These are phyloP conservation scores for Desmophyllum pertusum DNA, from an alignment of 92 coral and sea anemone genomes.

Conservation along the genomic window DNA sequence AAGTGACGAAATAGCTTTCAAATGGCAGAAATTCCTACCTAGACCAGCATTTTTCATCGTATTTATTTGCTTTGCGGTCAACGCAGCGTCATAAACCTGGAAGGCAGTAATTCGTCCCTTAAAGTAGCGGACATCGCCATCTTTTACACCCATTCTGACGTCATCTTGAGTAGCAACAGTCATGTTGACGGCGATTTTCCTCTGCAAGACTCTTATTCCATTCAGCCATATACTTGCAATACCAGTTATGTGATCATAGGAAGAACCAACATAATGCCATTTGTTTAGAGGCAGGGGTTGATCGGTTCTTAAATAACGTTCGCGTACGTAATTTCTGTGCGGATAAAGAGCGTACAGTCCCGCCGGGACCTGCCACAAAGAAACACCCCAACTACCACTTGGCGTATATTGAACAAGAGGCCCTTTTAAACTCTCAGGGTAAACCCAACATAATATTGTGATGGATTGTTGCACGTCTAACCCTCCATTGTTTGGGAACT, in stretches of 20 bases:
- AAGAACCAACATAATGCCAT: background rate
- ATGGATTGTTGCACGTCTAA: background rate
- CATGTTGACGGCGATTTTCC: background rate
- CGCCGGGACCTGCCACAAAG: background rate
- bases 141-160: background rate
- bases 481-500: slow-evolving; percentile 23
- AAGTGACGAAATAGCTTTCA: too few species aligned
- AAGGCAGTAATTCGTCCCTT: background rate
- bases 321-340: background rate
- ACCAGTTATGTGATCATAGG: background rate
- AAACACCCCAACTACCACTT: background rate
- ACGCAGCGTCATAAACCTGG: background rate
- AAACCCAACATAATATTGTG: slow-evolving; percentile 2
- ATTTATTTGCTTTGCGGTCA: background rate
- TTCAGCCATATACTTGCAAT: background rate
- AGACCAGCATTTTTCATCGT: background rate
- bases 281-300: background rate
- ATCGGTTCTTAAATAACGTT: background rate
- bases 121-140: background rate
- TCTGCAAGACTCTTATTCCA: background rate
- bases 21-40: background rate
- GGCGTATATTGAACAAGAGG: background rate
- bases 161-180: background rate
- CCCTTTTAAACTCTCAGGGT: background rate
- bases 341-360: background rate